phyloP scores from a whole-genome alignment of 2,113 vertebrate genomes.

The Cottus gobio region DNA sequence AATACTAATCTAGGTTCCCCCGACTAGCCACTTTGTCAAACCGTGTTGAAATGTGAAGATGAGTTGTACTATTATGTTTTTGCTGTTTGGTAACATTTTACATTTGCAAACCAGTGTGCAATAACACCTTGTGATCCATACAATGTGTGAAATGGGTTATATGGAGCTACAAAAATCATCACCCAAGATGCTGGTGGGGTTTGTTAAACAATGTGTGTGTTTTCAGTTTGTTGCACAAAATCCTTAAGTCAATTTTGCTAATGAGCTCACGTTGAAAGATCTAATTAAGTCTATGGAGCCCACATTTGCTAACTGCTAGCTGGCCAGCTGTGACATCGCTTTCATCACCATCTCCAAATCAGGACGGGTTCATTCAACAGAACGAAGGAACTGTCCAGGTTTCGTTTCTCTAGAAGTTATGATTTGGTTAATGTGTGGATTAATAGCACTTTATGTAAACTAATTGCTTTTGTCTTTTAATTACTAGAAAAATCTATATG shows the following conservation, averaged over 20 bases:
- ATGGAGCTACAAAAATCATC: conserved; percentile 39
- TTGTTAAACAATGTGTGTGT: conserved; percentile 29
- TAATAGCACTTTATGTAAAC: conserved; percentile 86
- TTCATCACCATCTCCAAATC: conserved; percentile 60
- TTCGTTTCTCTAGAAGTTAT: conserved; percentile 55
- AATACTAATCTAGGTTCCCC: conserved; percentile 62
- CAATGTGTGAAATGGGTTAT: conserved; percentile 34
- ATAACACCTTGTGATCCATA: conserved; percentile 64
- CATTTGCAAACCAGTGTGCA: conserved; percentile 72
- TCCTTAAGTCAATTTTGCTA: neutral
- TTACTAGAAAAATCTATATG: conserved; percentile 76
- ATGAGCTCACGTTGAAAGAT: conserved; percentile 30
- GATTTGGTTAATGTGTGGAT: conserved; percentile 79
- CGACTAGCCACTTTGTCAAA: conserved; percentile 65
- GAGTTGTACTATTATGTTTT: conserved; percentile 54
- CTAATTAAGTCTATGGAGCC: conserved; percentile 55
- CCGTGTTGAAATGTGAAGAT: conserved; percentile 72
- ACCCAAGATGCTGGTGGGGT: conserved; percentile 52
- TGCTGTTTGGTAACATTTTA: conserved; percentile 63
- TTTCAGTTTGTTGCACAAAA: conserved; percentile 54
- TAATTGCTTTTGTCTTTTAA: conserved; percentile 76
- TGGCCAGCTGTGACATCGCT: conserved; percentile 55
- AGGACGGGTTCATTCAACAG: conserved; percentile 50
- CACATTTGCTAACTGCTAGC: conserved; percentile 55
- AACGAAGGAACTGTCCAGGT: conserved; percentile 33